A percentile compares a stretch with the other conserved stretches of the same genome.
Conservation (phyloP, 2,797 vertebrate genomes). For the Cyclura pinguis region DNA sequence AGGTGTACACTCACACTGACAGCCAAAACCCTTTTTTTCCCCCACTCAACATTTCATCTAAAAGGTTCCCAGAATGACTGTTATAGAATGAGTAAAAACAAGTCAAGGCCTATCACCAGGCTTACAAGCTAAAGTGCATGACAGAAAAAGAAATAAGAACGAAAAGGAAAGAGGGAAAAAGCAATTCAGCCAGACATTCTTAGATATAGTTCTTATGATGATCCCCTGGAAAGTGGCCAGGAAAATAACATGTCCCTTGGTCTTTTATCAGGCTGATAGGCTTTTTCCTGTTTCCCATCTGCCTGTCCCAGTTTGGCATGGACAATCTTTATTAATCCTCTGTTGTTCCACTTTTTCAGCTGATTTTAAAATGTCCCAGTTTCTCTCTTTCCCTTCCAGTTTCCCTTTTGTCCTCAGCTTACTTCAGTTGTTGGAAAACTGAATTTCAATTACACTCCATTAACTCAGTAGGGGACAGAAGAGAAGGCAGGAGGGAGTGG, state of each 20-base stretch:
- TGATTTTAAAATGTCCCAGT: no score
- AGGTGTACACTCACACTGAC: not conserved
- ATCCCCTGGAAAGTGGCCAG: not conserved
- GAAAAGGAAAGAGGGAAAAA: not conserved
- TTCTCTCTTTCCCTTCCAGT: no score
- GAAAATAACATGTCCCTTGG: not conserved
- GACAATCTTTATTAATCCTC: no score
- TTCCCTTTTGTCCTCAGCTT: no score
- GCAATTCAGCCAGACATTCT: not conserved
- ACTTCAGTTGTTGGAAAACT: no score
- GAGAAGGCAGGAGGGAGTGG: no score
- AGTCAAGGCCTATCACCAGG: not conserved
- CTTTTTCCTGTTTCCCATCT: no score
- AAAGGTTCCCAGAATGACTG: not conserved
- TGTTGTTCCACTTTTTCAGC: no score
- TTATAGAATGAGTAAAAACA: not conserved
- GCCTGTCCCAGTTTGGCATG: no score
- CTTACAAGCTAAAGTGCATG: not conserved
- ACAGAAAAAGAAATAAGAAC: not conserved
- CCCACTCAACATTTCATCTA: not conserved
- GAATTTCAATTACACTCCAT: no score
- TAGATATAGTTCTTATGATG: not conserved
- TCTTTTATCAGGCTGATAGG: no score
- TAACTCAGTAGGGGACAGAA: no score
- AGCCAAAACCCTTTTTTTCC: not conserved